A percentile compares a stretch with the other conserved stretches of the same genome.
phyloP scores from a whole-genome alignment of 1,140 invertebrate genomes.

The Phymastichus coffea region DNA sequence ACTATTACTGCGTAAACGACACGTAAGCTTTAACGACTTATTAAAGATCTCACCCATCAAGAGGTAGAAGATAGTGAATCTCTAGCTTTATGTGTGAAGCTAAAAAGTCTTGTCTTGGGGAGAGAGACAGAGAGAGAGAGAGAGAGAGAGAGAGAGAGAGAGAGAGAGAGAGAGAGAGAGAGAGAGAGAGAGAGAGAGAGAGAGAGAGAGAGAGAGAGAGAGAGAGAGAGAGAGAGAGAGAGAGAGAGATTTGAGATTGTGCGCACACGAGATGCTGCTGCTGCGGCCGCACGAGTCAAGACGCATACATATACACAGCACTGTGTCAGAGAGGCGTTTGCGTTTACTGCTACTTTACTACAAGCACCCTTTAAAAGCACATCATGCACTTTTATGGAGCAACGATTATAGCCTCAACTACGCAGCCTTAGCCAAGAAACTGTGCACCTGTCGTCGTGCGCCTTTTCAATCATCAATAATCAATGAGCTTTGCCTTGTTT shows the following conservation, averaged over 20 bases:
- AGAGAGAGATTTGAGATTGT: slow-evolving; percentile 36
- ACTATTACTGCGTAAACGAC: slow-evolving; percentile 10
- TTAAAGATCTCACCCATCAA: slow-evolving; percentile 20
- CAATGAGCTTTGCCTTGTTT: no score
- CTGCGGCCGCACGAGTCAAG: slow-evolving; percentile 1
- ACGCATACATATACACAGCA: no score
- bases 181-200: background rate
- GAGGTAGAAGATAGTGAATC: background rate
- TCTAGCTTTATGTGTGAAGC: background rate
- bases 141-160: background rate
- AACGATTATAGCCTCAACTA: slow-evolving; percentile 51
- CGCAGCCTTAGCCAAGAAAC: slow-evolving; percentile 12
- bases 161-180: background rate
- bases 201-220: background rate
- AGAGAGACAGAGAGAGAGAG: background rate
- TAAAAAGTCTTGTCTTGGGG: slow-evolving; percentile 1
- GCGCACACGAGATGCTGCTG: no score
- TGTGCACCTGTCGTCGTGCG: slow-evolving; percentile 3
- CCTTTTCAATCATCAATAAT: slow-evolving; percentile 6
- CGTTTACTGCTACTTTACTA: slow-evolving; percentile 47
- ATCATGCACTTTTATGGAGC: slow-evolving; percentile 53
- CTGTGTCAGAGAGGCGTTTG: slow-evolving; percentile 33
- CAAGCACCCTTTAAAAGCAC: slow-evolving; percentile 55
- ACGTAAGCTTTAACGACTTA: slow-evolving; percentile 24
- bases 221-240: background rate